Evolutionary conservation across 2,113 vertebrate genomes (phyloP), one percentile per base, ranked within the genome.

Genomic region (Nerophis ophidion): DNA sequence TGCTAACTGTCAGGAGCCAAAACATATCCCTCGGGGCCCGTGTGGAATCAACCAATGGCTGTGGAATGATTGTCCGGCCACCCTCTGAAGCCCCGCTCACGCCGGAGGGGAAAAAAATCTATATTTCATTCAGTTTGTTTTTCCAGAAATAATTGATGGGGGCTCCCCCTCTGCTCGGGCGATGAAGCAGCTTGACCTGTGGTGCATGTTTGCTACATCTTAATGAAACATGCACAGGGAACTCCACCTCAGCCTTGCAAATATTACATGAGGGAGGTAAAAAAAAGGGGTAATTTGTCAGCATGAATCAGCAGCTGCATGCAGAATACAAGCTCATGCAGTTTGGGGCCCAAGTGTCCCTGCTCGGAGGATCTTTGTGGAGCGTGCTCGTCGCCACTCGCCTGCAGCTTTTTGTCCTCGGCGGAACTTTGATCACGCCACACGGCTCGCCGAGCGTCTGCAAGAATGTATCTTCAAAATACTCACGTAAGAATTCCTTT

Each of bases 111-210:
- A 63, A 71, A 66, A 42, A 68, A 45, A 64, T 63, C 70, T 66
- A 49, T 53, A 60, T 48, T 67, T 26, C 68, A 4, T 34, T 49
- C 53, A 36, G 57, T 60, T 38, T 36, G 44, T 44, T 55, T 44
- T 64, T 70, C 26, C 54, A 59, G 47, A 60, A 71, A 75, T 79
- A 75, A 82, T 65, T 69, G 73, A 70, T 57, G 62, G 65, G 60
- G 61, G 51, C 45, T 60, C 38, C 26, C 38, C 44, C 45, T 70
- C 57, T 49, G 65, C 46, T 34, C 34, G 16, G 55, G 59, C 49
- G 36, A 42, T 54, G 62, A 53, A 71, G 60, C 15, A 9, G 0
- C 14, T 5, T 54, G 61, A 78, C 62, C 68, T 56, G 13, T 1
- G 36, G 3, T 52, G 34, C 5, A 7, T 42, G 44, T 76, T 48